A percentile compares a stretch with the other conserved stretches of the same genome.
Evolutionary conservation across 2,113 vertebrate genomes (phyloP).

Genomic region (Parus major): DNA sequence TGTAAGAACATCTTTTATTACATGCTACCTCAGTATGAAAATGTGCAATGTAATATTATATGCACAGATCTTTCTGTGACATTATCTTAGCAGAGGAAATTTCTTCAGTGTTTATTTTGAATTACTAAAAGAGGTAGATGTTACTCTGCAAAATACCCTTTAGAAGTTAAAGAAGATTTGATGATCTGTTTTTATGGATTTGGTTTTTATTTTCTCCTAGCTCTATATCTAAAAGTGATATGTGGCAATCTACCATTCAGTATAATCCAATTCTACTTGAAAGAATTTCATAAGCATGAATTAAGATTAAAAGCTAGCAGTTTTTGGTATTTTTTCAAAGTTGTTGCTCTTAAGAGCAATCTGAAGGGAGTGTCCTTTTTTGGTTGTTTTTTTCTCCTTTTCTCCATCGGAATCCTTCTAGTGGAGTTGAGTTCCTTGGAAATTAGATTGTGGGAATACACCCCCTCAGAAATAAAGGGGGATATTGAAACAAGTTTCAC

Average conservation of each 20-base stretch:
- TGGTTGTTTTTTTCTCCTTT: background rate
- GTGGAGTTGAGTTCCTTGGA: background rate
- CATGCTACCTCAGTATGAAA: background rate
- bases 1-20: background rate
- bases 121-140: background rate
- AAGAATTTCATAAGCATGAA: too few species aligned
- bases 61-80: background rate
- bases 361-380: background rate
- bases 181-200: background rate
- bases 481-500: background rate
- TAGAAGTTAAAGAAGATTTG: background rate
- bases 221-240: background rate
- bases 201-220: background rate
- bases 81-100: background rate
- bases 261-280: background rate
- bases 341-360: background rate
- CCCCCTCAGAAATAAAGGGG: background rate
- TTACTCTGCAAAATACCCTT: background rate
- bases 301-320: background rate
- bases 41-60: background rate
- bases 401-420: background rate
- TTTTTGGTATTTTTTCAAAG: background rate
- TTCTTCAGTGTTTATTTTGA: background rate
- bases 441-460: background rate
- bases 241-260: background rate